Conservation (phyloP, 2,113 vertebrate genomes). For the Carassius gibelio region DNA sequence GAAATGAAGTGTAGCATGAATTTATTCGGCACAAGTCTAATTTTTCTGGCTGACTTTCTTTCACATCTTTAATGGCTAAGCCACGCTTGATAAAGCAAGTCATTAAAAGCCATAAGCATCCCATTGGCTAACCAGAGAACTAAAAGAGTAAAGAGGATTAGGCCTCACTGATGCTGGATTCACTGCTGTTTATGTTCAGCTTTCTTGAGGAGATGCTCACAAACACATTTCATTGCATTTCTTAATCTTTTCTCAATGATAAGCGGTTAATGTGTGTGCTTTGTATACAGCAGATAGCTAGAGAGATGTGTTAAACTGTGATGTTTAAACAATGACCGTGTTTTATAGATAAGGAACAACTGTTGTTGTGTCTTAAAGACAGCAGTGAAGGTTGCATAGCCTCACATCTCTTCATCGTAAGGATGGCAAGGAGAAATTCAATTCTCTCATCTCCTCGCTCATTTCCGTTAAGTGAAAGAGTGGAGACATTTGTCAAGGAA, state of each 20-base stretch:
- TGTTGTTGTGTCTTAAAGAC: conserved; percentile 11
- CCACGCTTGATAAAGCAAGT: conserved; percentile 58
- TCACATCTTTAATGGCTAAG: conserved; percentile 58
- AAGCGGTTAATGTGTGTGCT: neutral
- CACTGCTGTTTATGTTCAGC: neutral
- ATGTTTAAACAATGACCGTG: neutral
- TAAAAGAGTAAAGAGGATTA: conserved; percentile 14
- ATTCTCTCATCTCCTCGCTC: conserved; percentile 27
- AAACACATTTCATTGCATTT: neutral
- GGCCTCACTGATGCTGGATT: conserved; percentile 12
- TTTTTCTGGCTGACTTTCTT: conserved; percentile 49
- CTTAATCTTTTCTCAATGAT: conserved; percentile 7
- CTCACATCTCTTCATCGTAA: neutral
- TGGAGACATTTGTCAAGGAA: conserved; percentile 54
- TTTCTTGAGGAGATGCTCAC: conserved; percentile 26
- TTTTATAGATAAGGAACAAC: neutral
- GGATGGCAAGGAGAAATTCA: conserved; percentile 5
- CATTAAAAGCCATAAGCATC: conserved; percentile 54
- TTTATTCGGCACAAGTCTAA: conserved; percentile 41
- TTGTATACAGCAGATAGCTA: conserved; percentile 9
- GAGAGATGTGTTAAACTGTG: neutral
- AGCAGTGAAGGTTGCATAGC: conserved; percentile 18
- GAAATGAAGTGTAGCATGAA: conserved; percentile 16
- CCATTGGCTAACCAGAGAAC: conserved; percentile 22
- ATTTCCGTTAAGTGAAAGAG: conserved; percentile 3